These are phyloP conservation scores for Pachyseris speciosa DNA, from an alignment of 64 coral and sea anemone genomes.

Conservation along the genomic window DNA sequence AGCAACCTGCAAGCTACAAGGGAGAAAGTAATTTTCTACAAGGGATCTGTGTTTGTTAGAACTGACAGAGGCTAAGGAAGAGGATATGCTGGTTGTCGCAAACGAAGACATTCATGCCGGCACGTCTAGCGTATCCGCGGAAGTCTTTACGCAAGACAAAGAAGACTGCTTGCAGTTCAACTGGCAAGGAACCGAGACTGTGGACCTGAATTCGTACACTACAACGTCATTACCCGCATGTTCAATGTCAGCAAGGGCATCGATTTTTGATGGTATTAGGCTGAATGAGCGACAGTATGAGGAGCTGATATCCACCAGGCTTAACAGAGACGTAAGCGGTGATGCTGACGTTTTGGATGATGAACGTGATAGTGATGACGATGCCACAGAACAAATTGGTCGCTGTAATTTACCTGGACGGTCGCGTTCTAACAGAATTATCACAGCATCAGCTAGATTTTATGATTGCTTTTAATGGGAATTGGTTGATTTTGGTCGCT, in stretches of 20 bases:
- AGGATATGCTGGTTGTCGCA: background rate
- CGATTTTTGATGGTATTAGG: background rate
- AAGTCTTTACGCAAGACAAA: background rate
- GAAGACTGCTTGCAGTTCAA: conserved; percentile 3
- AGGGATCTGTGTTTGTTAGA: background rate
- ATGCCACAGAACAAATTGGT: background rate
- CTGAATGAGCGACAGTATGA: background rate
- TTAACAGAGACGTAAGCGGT: background rate
- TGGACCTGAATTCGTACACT: background rate
- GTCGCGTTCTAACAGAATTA: background rate
- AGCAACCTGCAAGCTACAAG: background rate
- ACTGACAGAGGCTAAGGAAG: conserved; percentile 1
- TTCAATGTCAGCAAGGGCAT: conserved; percentile 11
- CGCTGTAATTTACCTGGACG: background rate
- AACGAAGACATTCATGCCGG: background rate
- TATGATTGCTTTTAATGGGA: background rate
- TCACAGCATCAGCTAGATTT: background rate
- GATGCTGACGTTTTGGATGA: background rate
- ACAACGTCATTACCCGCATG: background rate
- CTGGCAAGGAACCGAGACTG: background rate
- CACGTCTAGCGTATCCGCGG: background rate
- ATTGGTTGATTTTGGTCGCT: background rate
- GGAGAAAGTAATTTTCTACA: conserved; percentile 11
- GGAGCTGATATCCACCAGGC: background rate
- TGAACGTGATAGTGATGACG: background rate